A percentile compares a stretch with the other conserved stretches of the same genome.
These are phyloP conservation scores for Agrotis ipsilon DNA, from an alignment of 2,888 invertebrate species.

Conservation along the genomic window DNA sequence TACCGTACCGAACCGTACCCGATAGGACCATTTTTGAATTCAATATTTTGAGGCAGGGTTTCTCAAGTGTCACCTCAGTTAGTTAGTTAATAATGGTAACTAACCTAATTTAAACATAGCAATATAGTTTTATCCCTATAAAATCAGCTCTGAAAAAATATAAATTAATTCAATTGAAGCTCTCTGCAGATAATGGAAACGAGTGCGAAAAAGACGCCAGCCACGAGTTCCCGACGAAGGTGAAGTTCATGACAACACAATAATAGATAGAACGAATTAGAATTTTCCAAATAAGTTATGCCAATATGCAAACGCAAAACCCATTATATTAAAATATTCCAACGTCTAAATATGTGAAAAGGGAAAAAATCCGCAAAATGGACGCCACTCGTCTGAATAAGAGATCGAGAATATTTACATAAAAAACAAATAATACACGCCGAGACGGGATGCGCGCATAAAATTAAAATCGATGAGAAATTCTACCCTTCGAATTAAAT, in stretches of 20 bases:
- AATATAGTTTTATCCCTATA: no score
- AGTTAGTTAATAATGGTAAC: not conserved
- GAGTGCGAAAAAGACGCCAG: not conserved
- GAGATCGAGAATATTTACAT: conserved; percentile 89
- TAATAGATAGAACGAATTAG: conserved; percentile 50
- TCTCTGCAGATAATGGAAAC: not conserved
- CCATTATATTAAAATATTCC: conserved; percentile 80
- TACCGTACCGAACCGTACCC: no score
- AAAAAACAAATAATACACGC: conserved; percentile 89
- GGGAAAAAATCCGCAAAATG: conserved; percentile 82
- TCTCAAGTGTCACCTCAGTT: no score
- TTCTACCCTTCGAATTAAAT: conserved; percentile 91
- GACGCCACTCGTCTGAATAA: conserved; percentile 86
- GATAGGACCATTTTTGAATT: conserved; percentile 24
- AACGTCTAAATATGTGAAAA: conserved; percentile 83
- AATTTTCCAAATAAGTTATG: conserved; percentile 63
- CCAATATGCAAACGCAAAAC: conserved; percentile 76
- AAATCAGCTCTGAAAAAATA: not conserved
- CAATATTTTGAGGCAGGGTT: not conserved
- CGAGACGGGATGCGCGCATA: conserved; percentile 90
- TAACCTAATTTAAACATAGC: no score
- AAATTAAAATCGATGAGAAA: conserved; percentile 91
- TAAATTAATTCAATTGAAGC: not conserved
- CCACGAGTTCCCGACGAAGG: no score
- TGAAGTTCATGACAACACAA: conserved; percentile 10